A percentile compares a stretch with the other conserved stretches of the same genome.
Conservation (phyloP, 2,888 invertebrate genomes). For the Rotaria socialis region DNA sequence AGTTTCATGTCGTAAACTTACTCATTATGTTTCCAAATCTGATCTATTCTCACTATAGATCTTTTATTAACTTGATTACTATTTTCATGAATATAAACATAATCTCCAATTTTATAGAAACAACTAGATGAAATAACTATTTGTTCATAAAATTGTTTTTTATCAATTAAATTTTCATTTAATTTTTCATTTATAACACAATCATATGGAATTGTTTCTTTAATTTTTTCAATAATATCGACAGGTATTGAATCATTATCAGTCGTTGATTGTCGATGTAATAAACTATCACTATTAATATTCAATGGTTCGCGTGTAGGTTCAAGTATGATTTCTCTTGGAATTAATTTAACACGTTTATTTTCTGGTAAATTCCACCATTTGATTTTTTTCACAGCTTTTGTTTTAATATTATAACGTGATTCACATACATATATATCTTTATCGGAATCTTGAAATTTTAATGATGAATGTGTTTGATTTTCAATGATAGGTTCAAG, state of each 20-base stretch:
- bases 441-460: constrained; percentile 70
- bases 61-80: constrained; percentile 66
- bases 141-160: constrained; percentile 19
- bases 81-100: constrained; percentile 80
- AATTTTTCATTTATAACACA: constrained; percentile 27
- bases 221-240: background rate
- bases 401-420: constrained; percentile 77
- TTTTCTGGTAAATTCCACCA: constrained; percentile 66
- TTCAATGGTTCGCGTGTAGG: constrained; percentile 66
- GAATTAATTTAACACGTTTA: constrained; percentile 67
- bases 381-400: constrained; percentile 84
- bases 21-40: constrained; percentile 86
- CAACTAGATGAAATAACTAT: background rate
- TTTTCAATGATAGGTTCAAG: constrained; percentile 69
- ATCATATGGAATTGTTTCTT: constrained; percentile 24
- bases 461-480: background rate
- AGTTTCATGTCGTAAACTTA: constrained; percentile 61
- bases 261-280: background rate
- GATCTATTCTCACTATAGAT: constrained; percentile 84
- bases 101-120: constrained; percentile 67
- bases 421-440: constrained; percentile 96
- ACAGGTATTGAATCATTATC: background rate
- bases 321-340: constrained; percentile 72
- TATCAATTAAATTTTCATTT: constrained; percentile 41
- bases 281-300: background rate